Evolutionary conservation across 2,113 vertebrate genomes (phyloP).

Genomic region (Scolopax mira): DNA sequence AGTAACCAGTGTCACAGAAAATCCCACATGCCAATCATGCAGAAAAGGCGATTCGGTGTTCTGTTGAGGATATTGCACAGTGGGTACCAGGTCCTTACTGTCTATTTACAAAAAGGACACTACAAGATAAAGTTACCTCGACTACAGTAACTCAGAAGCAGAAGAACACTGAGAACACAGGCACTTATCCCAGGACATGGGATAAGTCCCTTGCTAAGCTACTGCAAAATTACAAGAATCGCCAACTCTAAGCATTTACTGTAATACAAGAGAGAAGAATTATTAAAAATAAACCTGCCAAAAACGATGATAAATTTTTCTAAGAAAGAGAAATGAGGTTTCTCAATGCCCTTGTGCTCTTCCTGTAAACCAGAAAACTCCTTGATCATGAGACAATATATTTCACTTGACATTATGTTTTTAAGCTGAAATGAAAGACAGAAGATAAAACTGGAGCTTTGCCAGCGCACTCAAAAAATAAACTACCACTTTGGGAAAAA

Average conservation of each 20-base stretch:
- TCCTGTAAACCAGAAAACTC: not conserved
- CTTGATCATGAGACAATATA: not conserved
- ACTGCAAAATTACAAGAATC: not conserved
- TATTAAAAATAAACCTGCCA: conserved; percentile 1
- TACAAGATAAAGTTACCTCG: not conserved
- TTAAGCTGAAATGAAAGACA: not conserved
- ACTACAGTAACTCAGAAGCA: not conserved
- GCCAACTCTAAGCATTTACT: not conserved
- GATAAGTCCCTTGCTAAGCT: not conserved
- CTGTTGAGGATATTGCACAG: not conserved
- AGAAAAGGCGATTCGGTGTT: not conserved
- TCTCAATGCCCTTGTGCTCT: not conserved
- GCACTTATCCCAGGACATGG: not conserved
- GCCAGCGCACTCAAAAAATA: not conserved
- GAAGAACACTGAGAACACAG: not conserved
- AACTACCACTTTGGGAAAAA: not conserved
- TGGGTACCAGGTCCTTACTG: not conserved
- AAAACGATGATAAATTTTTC: not conserved
- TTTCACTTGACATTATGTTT: not conserved
- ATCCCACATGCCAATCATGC: not conserved
- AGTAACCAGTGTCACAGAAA: not conserved
- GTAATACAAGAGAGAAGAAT: not conserved
- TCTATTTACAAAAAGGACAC: not conserved
- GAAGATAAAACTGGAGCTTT: conserved; percentile 5
- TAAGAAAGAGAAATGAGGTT: not conserved